Percentiles rank a stretch among this genome's conserved stretches.
These are phyloP conservation scores for Polyommatus icarus DNA, from an alignment of 2,888 invertebrate genomes.

Conservation along the genomic window DNA sequence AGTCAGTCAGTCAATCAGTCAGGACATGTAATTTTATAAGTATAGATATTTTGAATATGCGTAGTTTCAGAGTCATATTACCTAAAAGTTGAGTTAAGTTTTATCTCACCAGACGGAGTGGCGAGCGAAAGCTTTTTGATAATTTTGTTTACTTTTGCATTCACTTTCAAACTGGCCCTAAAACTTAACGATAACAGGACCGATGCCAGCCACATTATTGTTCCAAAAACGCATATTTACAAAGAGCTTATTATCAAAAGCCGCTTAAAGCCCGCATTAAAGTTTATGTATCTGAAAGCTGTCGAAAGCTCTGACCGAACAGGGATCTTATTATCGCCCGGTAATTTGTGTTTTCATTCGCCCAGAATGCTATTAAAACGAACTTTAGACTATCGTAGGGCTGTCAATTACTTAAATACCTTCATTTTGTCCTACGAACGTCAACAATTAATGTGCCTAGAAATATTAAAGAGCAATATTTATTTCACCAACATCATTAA, in stretches of 20 bases:
- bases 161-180: background rate
- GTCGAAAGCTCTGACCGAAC: slow-evolving; percentile 23
- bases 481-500: no score
- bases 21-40: no score
- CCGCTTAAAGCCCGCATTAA: slow-evolving; percentile 26
- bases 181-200: slow-evolving; percentile 11
- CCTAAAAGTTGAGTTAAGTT: background rate
- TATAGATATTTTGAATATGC: background rate
- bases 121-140: background rate
- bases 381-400: slow-evolving; percentile 10
- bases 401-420: background rate
- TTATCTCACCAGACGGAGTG: background rate
- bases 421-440: background rate
- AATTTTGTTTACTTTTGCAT: background rate
- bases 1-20: no score
- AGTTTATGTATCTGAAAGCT: slow-evolving; percentile 27
- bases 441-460: background rate
- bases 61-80: background rate
- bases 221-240: slow-evolving; percentile 14
- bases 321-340: slow-evolving; percentile 20
- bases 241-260: slow-evolving; percentile 27
- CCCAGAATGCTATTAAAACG: slow-evolving; percentile 6
- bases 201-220: background rate
- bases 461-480: background rate
- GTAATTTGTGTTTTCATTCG: slow-evolving; percentile 25